These are phyloP conservation scores for Neotoma lepida DNA, from an alignment of 2,113 vertebrate genomes.

Conservation along the genomic window DNA sequence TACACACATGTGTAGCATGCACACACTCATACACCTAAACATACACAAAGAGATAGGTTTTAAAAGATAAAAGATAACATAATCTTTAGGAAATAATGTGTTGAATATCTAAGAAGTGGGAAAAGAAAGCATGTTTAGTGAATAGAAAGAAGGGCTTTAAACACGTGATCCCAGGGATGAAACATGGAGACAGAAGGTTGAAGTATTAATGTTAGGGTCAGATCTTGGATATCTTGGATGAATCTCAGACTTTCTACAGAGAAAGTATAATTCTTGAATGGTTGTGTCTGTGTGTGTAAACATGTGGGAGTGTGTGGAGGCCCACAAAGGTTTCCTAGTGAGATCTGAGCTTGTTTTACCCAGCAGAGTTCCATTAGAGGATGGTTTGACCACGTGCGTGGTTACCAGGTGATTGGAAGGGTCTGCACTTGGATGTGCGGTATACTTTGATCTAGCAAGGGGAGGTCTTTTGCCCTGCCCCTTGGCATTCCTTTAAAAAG, in stretches of 20 bases:
- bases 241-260: neutral
- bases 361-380: no score
- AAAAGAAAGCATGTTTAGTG: neutral
- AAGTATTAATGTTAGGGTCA: neutral
- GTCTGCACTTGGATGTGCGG: no score
- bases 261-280: neutral
- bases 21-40: neutral
- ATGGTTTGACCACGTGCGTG: no score
- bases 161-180: neutral
- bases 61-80: neutral
- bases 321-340: no score
- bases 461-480: no score
- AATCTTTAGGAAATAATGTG: slow-evolving; percentile 16
- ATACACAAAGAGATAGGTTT: neutral
- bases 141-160: slow-evolving; percentile 1
- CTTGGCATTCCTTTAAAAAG: no score
- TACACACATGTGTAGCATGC: neutral
- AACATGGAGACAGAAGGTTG: slow-evolving; percentile 19
- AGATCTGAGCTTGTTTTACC: no score
- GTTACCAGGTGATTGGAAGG: no score
- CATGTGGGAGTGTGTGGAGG: neutral
- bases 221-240: neutral
- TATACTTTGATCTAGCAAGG: no score
- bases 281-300: neutral
- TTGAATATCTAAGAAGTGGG: neutral